Evolutionary conservation across 2,113 vertebrate genomes (phyloP), one percentile per base, ranked within the genome.

Genomic region (Fukomys damarensis): DNA sequence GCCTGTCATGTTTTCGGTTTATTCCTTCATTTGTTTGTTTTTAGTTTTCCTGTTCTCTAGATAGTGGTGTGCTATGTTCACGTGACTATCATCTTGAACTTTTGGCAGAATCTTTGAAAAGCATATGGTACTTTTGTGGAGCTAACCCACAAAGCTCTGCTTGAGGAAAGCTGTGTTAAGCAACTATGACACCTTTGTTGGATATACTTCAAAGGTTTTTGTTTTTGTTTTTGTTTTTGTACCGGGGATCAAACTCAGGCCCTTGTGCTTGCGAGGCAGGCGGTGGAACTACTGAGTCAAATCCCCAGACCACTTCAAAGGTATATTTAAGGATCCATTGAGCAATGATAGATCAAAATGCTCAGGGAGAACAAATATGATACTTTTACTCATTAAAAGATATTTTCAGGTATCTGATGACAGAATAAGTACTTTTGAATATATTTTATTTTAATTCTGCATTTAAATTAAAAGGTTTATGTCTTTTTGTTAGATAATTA

Each of bases 381-480:
- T 89, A 66, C 17, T 46, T 84, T 88, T 3, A 74, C 20, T 88
- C 28, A 54, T n/a, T 24, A 49, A 66, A 76, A 89, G 76, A 77
- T 70, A 24, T 72, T 22, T 74, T 58, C 35, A 52, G 46, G 5
- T 46, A 17, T 6, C 54, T 43, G 12, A 58, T 63, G 19, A n/a
- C 46, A 74, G 72, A 86, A 77, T 86, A 59, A 88, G 35, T 41
- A 20, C 8, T 94, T 82, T 89, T 65, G 22, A 58, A 58, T 86
- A 10, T 82, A 41, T 76, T 85, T 83, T 66, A 65, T 77, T 84
- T 79, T 74, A 63, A n/a, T 58, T 94, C 56, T 86, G 70, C 92
- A 93, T 83, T 82, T 96, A 91, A 91, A 93, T 46, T 85, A 80
- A 46, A 80, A 3, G 58, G 22, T 70, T 2, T 76, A 59, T 20